phyloP scores from a whole-genome alignment of 35 echinoderm and acorn worm genomes.

The Anneissia japonica region DNA sequence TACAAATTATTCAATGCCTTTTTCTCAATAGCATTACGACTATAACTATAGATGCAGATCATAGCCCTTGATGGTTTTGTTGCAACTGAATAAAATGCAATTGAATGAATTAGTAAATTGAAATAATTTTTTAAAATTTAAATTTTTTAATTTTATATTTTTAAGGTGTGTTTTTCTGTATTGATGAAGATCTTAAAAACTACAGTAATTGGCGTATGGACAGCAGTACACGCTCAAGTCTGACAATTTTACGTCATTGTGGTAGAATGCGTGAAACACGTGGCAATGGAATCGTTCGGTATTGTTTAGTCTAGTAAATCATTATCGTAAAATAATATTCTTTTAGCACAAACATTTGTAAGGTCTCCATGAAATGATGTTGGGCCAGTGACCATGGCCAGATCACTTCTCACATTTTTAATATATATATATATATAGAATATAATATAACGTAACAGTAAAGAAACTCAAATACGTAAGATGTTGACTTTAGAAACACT shows the following conservation, averaged over 20 bases:
- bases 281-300: slow-evolving; percentile 60
- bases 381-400: no score
- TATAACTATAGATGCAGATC: not conserved
- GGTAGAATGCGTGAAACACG: slow-evolving; percentile 66
- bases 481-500: no score
- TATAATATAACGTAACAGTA: no score
- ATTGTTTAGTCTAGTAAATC: slow-evolving; percentile 43
- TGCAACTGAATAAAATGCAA: not conserved
- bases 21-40: no score
- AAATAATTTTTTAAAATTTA: not conserved
- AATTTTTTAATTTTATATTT: not conserved
- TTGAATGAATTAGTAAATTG: not conserved
- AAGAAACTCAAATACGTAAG: no score
- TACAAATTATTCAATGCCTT: no score
- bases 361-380: no score
- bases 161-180: slow-evolving; percentile 76
- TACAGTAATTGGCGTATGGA: slow-evolving; percentile 51
- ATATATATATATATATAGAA: no score
- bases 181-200: slow-evolving; percentile 68
- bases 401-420: no score
- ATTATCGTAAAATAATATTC: no score
- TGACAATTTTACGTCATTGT: slow-evolving; percentile 88
- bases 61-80: no score
- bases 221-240: slow-evolving; percentile 28
- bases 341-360: no score